Evolutionary conservation across 2,113 vertebrate species (phyloP), one percentile per base, ranked within the genome.

Genomic region (Oophaga pumilio): DNA sequence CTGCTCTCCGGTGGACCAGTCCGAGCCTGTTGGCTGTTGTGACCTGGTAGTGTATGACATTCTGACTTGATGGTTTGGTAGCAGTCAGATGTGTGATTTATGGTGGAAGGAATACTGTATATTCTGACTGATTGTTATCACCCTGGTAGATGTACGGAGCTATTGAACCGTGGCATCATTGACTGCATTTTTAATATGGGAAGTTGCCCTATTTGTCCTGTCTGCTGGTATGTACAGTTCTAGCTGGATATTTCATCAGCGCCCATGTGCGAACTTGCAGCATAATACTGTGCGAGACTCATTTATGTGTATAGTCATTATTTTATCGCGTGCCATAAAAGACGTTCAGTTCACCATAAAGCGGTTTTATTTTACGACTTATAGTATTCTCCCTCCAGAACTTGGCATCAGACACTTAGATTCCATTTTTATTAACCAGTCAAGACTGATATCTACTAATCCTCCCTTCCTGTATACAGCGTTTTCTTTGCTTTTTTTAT

Each of bases 111-210:
- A 50, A 10, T 33, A 11, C 14, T 1, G n/a, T 82, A n/a, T 53
- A 57, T 71, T 52, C 18, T 17, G 64, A 17, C 4, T 68, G 62
- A 28, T 24, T 53, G 62, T 68, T 71, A 71, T 84, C 49, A 84
- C 20, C 28, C 26, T 73, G 43, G 74, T n/a, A 28, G 50, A 12
- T 20, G 56, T 22, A 76, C 26, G 12, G 33, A 17, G 53, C 17
- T 50, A 76, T 76, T 85, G 71, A 62, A 24, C 50, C 49, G 18
- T 8, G 43, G 33, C 43, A 74, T 76, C 20, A 76, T 60, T 85
- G 60, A 85, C 28, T 43, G 83, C 50, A 14, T 71, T 24, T 7
- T 18, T 15, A 33, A 60, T 18, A 26, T 18, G 17, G 62, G 57
- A 1, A 20, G 15, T 59, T 62, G 62, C 57, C 6, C 5, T 20